phyloP scores from a whole-genome alignment of 2,797 vertebrate genomes.

The Rhinoraja longicauda region DNA sequence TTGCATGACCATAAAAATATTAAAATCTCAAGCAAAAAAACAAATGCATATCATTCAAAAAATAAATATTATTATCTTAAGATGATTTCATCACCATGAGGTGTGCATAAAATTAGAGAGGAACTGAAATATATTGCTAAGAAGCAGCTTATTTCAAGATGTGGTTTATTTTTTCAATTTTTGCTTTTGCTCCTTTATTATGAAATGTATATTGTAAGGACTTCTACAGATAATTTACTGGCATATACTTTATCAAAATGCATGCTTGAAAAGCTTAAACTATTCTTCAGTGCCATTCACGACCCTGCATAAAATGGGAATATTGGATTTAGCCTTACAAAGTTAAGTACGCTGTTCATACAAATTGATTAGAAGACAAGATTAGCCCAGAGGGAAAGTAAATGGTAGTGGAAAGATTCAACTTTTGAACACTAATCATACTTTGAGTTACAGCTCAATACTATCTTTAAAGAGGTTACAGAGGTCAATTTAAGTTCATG shows the following conservation, averaged over 20 bases:
- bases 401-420: not conserved
- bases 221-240: not conserved
- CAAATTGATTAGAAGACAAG: conserved; percentile 7
- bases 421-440: conserved; percentile 18
- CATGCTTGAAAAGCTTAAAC: not conserved
- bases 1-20: not conserved
- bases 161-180: not conserved
- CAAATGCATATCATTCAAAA: not conserved
- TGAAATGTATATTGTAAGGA: not conserved
- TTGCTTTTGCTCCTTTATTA: not conserved
- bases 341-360: not conserved
- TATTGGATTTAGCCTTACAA: not conserved
- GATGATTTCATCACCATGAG: not conserved
- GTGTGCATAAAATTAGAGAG: not conserved
- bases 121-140: not conserved
- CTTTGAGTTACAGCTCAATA: not conserved
- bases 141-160: not conserved
- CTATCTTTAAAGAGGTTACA: not conserved
- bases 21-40: not conserved
- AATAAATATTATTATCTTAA: not conserved
- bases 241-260: not conserved
- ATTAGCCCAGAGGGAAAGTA: not conserved
- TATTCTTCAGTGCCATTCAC: not conserved
- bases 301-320: not conserved
- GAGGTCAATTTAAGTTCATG: not conserved